A percentile compares a stretch with the other conserved stretches of the same genome.
phyloP scores from a whole-genome alignment of 2,888 invertebrate species.

The Mechanitis messenoides region DNA sequence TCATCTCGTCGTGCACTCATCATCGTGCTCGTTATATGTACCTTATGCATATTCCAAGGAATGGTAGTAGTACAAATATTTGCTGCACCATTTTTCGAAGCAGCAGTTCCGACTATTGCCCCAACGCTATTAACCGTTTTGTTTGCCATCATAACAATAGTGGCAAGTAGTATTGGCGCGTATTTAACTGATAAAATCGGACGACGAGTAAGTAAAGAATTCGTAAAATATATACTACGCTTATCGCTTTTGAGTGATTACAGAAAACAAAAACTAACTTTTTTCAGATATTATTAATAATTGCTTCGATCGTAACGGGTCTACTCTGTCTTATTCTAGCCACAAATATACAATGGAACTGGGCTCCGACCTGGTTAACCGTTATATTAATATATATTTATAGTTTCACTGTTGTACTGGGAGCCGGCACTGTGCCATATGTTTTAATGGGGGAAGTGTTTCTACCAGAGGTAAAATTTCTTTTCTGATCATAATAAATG shows the following conservation, averaged over 20 bases:
- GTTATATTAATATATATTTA: conserved; percentile 33
- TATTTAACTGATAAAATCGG: conserved; percentile 51
- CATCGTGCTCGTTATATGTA: conserved; percentile 39
- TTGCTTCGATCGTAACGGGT: conserved; percentile 33
- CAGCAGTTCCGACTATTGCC: conserved; percentile 50
- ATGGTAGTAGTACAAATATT: conserved; percentile 55
- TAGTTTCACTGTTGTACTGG: conserved; percentile 21
- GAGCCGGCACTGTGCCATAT: conserved; percentile 30
- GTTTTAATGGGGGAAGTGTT: conserved; percentile 30
- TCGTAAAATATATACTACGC: no score
- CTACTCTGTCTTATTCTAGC: conserved; percentile 33
- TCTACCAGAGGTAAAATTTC: conserved; percentile 29
- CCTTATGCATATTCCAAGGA: conserved; percentile 53
- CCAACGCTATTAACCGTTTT: conserved; percentile 48
- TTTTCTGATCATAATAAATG: background rate
- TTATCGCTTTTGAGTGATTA: background rate
- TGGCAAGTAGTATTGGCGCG: conserved; percentile 45
- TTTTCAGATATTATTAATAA: conserved; percentile 36
- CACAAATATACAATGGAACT: conserved; percentile 32
- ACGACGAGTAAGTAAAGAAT: conserved; percentile 43
- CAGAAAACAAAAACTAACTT: background rate
- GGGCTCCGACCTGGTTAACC: conserved; percentile 35
- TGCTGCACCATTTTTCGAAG: conserved; percentile 50
- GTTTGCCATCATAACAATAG: conserved; percentile 41
- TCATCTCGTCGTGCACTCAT: conserved; percentile 47